Evolutionary conservation across 2,888 invertebrate species (phyloP).

Genomic region (Noctua janthe): DNA sequence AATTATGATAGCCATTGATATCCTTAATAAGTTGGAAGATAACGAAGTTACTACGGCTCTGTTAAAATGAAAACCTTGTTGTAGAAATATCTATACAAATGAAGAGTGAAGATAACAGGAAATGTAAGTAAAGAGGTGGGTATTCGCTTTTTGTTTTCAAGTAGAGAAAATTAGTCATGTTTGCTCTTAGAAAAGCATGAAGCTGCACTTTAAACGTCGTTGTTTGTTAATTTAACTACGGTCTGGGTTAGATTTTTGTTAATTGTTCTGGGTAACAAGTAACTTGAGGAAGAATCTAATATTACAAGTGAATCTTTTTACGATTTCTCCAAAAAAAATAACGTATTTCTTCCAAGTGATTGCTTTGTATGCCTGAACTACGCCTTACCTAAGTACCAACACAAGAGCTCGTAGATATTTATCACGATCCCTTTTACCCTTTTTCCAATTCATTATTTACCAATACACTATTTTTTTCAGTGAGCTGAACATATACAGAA

Average conservation of each 20-base stretch:
- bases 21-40: neutral
- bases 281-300: too few species aligned
- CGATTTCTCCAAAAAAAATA: too few species aligned
- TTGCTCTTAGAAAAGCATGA: neutral
- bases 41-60: neutral
- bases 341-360: neutral
- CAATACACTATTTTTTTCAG: constrained; percentile 20
- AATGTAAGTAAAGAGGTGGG: neutral
- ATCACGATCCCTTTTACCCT: neutral
- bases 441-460: constrained; percentile 43
- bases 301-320: too few species aligned
- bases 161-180: neutral
- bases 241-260: neutral
- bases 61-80: neutral
- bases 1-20: neutral
- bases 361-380: neutral
- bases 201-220: neutral
- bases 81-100: neutral
- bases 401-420: neutral
- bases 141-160: neutral
- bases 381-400: neutral
- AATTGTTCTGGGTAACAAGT: neutral
- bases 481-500: neutral
- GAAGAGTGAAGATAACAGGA: neutral
- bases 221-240: neutral